Evolutionary conservation across 2,797 vertebrate species (phyloP).

Genomic region (Otolemur crassicaudatus): DNA sequence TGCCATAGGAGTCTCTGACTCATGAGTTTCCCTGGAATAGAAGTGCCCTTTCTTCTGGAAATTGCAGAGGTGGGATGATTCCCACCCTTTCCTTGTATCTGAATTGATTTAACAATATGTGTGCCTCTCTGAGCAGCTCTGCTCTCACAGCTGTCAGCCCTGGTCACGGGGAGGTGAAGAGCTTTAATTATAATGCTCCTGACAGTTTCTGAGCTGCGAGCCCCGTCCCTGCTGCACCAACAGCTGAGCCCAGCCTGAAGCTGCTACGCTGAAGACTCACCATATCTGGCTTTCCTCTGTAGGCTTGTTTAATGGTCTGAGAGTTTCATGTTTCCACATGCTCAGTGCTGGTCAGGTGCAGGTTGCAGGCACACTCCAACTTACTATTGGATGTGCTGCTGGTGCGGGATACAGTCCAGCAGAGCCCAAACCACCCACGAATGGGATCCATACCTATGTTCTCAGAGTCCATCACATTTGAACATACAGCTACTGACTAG

Average conservation of each 20-base stretch:
- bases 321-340: constrained; percentile 45
- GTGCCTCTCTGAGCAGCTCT: constrained; percentile 59
- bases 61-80: constrained; percentile 69
- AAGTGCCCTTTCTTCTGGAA: constrained; percentile 60
- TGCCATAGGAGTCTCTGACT: constrained; percentile 68
- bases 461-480: constrained; percentile 15
- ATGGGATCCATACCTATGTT: not conserved
- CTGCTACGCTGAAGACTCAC: constrained; percentile 74
- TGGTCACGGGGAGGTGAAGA: constrained; percentile 75
- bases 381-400: not conserved
- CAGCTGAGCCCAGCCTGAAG: constrained; percentile 85
- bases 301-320: constrained; percentile 53
- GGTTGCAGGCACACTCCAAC: not conserved
- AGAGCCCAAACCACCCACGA: not conserved
- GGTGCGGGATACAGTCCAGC: not conserved
- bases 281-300: constrained; percentile 69
- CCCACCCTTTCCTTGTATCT: constrained; percentile 60
- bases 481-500: not conserved
- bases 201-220: constrained; percentile 76
- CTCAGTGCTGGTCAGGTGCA: constrained; percentile 30
- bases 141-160: constrained; percentile 82
- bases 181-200: constrained; percentile 85
- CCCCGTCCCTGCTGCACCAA: constrained; percentile 76
- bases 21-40: constrained; percentile 41
- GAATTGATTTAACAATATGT: constrained; percentile 60